These are phyloP conservation scores for Lutraria rhynchaena DNA, from an alignment of 1,140 invertebrate genomes.

Conservation along the genomic window DNA sequence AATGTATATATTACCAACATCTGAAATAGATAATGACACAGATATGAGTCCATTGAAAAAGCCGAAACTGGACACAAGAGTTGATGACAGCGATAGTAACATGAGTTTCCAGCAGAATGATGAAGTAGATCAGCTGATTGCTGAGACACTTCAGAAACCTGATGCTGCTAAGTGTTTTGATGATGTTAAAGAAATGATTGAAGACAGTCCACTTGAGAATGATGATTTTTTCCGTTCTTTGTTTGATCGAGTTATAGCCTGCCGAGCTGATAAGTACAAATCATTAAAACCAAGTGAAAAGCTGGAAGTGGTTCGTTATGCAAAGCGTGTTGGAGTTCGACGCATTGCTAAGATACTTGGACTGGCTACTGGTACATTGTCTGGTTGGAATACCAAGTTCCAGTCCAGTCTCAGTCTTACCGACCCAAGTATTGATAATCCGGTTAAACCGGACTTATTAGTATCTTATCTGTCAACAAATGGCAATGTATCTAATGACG, in stretches of 20 bases:
- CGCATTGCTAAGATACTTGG: slow-evolving; percentile 46
- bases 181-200: slow-evolving; percentile 33
- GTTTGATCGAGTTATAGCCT: slow-evolving; percentile 36
- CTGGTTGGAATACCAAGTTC: slow-evolving; percentile 56
- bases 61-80: background rate
- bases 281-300: slow-evolving; percentile 48
- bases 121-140: slow-evolving; percentile 39
- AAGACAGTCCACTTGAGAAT: slow-evolving; percentile 17
- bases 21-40: background rate
- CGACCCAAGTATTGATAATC: slow-evolving; percentile 15
- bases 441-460: background rate
- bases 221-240: slow-evolving; percentile 37
- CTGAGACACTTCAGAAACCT: slow-evolving; percentile 40
- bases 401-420: slow-evolving; percentile 16
- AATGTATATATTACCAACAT: background rate
- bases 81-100: background rate
- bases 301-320: slow-evolving; percentile 50
- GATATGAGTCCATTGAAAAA: background rate
- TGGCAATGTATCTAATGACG: background rate
- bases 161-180: slow-evolving; percentile 47
- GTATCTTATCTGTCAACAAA: slow-evolving; percentile 3
- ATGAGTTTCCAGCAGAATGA: background rate
- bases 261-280: slow-evolving; percentile 46
- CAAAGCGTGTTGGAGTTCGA: slow-evolving; percentile 40
- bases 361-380: slow-evolving; percentile 53